Evolutionary conservation across 30 jellyfish, hydroid and myxozoan genomes (phyloP).

Genomic region (Rhopilema esculentum): DNA sequence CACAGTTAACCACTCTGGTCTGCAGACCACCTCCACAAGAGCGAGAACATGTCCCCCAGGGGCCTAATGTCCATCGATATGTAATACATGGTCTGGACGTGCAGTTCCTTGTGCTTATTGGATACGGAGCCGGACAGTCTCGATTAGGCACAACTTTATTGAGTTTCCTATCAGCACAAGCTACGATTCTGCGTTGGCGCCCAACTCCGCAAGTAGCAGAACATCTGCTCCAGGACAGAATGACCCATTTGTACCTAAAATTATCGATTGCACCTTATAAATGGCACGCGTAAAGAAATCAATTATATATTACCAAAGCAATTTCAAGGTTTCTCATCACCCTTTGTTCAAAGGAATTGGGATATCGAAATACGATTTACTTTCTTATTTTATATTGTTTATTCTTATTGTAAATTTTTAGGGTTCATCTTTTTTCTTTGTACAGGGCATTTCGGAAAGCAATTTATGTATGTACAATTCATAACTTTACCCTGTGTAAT

Average conservation of each 20-base stretch:
- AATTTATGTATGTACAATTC: too few relatives aligned
- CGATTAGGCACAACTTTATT: constrained; percentile 40
- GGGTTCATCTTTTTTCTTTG: too few relatives aligned
- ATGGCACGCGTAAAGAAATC: too few relatives aligned
- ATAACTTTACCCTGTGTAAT: too few relatives aligned
- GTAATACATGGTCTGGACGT: constrained; percentile 64
- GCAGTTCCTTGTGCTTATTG: constrained; percentile 51
- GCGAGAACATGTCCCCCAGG: constrained; percentile 82
- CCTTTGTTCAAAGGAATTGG: too few relatives aligned
- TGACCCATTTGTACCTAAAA: constrained; percentile 81
- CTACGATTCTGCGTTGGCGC: constrained; percentile 69
- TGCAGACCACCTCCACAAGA: constrained; percentile 89
- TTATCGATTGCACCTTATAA: background rate
- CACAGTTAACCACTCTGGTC: constrained; percentile 61
- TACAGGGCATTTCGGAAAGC: too few relatives aligned
- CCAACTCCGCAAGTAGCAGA: constrained; percentile 92
- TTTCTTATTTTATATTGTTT: too few relatives aligned
- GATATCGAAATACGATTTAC: too few relatives aligned
- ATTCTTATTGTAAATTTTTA: too few relatives aligned
- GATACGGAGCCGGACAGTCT: constrained; percentile 73
- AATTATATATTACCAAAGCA: too few relatives aligned
- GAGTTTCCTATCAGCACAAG: constrained; percentile 46
- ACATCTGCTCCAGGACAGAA: constrained; percentile 77
- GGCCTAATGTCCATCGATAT: constrained; percentile 70
- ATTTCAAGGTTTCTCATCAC: too few relatives aligned